These are phyloP conservation scores for Drosophila sordidula DNA, from an alignment of 2,888 invertebrate genomes.

Conservation along the genomic window DNA sequence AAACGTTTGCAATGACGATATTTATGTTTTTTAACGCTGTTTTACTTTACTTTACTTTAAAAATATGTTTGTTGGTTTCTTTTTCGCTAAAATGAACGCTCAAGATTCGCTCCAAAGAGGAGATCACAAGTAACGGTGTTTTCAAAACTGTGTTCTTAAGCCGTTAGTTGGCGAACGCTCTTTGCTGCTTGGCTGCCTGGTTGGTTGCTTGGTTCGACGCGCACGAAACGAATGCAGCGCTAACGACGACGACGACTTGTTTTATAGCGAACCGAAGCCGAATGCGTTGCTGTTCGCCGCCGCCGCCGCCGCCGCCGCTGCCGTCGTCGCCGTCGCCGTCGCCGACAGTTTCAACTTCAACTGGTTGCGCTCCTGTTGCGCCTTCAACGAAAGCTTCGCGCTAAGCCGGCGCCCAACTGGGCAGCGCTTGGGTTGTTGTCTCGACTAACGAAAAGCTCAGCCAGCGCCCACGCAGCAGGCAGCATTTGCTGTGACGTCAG, in stretches of 20 bases:
- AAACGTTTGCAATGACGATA: background rate
- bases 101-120: background rate
- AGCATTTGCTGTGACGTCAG: constrained; percentile 60
- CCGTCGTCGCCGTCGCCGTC: background rate
- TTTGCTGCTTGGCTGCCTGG: constrained; percentile 18
- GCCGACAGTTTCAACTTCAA: constrained; percentile 65
- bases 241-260: constrained; percentile 52
- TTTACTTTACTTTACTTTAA: background rate
- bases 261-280: constrained; percentile 65
- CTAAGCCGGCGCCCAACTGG: constrained; percentile 23
- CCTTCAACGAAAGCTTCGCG: constrained; percentile 60
- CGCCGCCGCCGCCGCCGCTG: background rate
- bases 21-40: background rate
- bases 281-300: constrained; percentile 13
- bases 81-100: constrained; percentile 8
- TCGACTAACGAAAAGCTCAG: constrained; percentile 31
- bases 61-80: background rate
- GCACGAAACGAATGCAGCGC: constrained; percentile 71
- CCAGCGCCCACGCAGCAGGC: constrained; percentile 41
- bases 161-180: constrained; percentile 28
- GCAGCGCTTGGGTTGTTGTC: constrained; percentile 49
- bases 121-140: constrained; percentile 23
- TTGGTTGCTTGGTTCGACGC: constrained; percentile 63
- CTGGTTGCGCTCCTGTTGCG: constrained; percentile 71
- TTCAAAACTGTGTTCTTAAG: constrained; percentile 40